Evolutionary conservation across 2,888 invertebrate genomes (phyloP).

Genomic region (Lutraria lutraria): DNA sequence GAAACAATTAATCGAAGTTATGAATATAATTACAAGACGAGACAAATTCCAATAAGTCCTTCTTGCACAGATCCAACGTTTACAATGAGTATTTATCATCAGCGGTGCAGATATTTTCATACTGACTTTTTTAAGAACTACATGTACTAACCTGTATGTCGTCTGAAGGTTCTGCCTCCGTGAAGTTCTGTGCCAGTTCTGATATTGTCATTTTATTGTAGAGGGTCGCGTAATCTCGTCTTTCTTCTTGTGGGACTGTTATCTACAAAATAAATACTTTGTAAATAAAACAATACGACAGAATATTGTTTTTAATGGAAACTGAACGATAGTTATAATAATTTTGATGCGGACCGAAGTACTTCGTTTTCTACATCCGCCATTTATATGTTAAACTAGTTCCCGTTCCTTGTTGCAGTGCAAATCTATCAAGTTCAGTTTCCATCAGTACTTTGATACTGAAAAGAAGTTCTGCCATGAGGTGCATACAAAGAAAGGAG

Average conservation of each 20-base stretch:
- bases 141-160: conserved; percentile 52
- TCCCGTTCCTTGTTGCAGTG: too few relatives aligned
- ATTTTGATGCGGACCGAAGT: too few relatives aligned
- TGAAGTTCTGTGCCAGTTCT: conserved; percentile 91
- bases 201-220: conserved; percentile 94
- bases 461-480: too few relatives aligned
- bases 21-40: background rate
- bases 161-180: conserved; percentile 52
- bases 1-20: too few relatives aligned
- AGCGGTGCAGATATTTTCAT: background rate
- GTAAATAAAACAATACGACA: too few relatives aligned
- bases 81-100: background rate
- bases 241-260: conserved; percentile 90
- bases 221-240: conserved; percentile 96
- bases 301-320: too few relatives aligned
- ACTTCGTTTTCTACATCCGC: too few relatives aligned
- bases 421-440: too few relatives aligned
- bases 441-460: too few relatives aligned
- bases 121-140: background rate
- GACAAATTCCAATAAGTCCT: background rate
- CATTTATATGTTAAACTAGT: too few relatives aligned
- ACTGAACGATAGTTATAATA: too few relatives aligned
- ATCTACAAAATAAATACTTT: conserved; percentile 88
- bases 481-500: background rate
- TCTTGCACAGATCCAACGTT: background rate